Evolutionary conservation across 2,888 invertebrate species (phyloP).

Genomic region (Agonum fuliginosum): DNA sequence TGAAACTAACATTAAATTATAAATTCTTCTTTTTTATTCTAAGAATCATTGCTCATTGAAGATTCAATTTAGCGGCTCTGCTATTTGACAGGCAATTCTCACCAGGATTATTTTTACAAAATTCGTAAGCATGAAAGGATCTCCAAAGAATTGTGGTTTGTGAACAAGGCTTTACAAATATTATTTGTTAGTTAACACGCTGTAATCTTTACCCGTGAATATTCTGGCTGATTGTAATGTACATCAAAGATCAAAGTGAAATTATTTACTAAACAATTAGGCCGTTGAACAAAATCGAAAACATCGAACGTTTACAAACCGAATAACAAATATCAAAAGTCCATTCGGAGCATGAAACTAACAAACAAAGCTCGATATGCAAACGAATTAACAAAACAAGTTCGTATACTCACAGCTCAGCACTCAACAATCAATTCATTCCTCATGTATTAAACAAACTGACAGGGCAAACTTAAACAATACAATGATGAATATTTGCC

Average conservation of each 20-base stretch:
- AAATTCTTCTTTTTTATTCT: no score
- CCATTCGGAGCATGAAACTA: conserved; percentile 2
- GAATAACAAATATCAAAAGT: conserved; percentile 26
- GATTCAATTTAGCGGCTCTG: no score
- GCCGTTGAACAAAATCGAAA: conserved; percentile 1
- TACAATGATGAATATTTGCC: conserved; percentile 46
- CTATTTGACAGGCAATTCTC: no score
- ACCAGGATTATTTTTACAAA: no score
- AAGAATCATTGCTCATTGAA: no score
- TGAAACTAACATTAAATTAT: no score
- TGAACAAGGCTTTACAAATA: no score
- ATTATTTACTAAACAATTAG: conserved; percentile 1
- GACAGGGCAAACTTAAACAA: conserved; percentile 51
- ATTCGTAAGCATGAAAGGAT: no score
- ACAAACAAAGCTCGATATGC: conserved; percentile 31
- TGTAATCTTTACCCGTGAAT: no score
- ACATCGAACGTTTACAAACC: background rate
- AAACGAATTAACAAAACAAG: background rate
- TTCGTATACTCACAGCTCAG: background rate
- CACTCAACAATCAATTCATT: conserved; percentile 35
- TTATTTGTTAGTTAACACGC: no score
- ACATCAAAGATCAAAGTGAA: background rate
- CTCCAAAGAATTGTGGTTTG: no score
- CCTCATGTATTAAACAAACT: conserved; percentile 28
- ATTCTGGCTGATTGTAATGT: background rate